These are phyloP conservation scores for Lanistes nyassanus DNA, from an alignment of 1,140 invertebrate genomes.

Conservation along the genomic window DNA sequence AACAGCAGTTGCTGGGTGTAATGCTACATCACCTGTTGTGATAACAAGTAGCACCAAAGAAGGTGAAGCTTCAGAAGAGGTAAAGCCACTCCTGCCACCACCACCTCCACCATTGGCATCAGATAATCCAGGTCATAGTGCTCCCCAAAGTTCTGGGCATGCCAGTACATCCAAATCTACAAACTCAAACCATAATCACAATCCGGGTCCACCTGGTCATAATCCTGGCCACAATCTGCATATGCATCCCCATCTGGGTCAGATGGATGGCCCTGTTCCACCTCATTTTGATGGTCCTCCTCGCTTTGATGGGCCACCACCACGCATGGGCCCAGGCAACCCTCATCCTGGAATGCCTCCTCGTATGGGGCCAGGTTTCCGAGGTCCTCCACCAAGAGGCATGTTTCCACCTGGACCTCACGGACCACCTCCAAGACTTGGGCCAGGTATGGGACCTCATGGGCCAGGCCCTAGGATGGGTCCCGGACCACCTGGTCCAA, in stretches of 20 bases:
- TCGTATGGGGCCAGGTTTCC: constrained; percentile 20
- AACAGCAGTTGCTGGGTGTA: neutral
- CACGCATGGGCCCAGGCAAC: constrained; percentile 22
- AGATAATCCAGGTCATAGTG: constrained; percentile 5
- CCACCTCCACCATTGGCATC: constrained; percentile 11
- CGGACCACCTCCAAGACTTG: constrained; percentile 26
- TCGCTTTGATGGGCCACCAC: constrained; percentile 18
- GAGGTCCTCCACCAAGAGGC: constrained; percentile 29
- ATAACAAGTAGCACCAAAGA: neutral
- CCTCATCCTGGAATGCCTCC: neutral
- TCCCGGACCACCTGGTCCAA: constrained; percentile 28
- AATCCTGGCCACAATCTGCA: constrained; percentile 26
- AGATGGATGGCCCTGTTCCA: neutral
- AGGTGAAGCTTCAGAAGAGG: neutral
- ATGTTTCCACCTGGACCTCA: constrained; percentile 35
- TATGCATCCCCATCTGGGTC: constrained; percentile 16
- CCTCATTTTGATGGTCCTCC: constrained; percentile 21
- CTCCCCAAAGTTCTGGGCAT: neutral
- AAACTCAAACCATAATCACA: neutral
- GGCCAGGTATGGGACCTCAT: constrained; percentile 30
- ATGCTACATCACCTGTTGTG: neutral
- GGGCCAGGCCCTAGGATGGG: constrained; percentile 31
- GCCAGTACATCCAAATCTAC: neutral
- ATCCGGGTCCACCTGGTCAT: constrained; percentile 14
- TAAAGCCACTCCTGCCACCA: neutral